Conservation (phyloP, 2,113 vertebrate genomes). For the Camelus dromedarius region DNA sequence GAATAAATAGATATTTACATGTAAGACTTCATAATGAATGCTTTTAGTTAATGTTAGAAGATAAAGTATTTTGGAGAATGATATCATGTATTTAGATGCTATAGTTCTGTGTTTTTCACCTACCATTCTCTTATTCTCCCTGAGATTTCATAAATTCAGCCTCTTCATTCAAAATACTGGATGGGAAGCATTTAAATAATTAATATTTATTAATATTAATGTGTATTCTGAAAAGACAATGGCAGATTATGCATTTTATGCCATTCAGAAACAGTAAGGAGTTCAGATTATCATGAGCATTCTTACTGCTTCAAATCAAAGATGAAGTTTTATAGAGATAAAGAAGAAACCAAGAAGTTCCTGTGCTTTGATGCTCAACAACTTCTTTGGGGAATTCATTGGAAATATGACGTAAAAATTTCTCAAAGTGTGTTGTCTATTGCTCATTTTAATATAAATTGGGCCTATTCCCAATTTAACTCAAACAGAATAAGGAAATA, state of each 20-base stretch:
- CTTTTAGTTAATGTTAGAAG: neutral
- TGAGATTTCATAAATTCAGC: neutral
- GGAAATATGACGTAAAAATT: neutral
- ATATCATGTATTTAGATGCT: neutral
- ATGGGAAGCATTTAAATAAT: neutral
- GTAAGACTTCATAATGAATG: neutral
- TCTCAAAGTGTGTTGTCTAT: neutral
- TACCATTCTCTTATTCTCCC: neutral
- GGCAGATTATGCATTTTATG: neutral
- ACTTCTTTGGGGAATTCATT: neutral
- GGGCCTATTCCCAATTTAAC: neutral
- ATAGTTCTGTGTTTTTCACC: neutral
- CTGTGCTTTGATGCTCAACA: neutral
- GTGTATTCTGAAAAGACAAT: neutral
- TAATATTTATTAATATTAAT: neutral
- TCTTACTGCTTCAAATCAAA: neutral
- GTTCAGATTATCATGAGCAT: neutral
- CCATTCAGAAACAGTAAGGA: neutral
- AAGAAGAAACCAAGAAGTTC: neutral
- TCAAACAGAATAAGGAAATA: neutral
- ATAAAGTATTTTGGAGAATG: neutral
- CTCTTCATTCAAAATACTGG: neutral
- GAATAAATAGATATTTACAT: neutral
- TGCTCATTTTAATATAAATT: constrained; percentile 24
- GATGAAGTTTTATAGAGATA: neutral